These are phyloP conservation scores for Leptogaster cylindrica DNA, from an alignment of 2,888 invertebrate species.

Conservation along the genomic window DNA sequence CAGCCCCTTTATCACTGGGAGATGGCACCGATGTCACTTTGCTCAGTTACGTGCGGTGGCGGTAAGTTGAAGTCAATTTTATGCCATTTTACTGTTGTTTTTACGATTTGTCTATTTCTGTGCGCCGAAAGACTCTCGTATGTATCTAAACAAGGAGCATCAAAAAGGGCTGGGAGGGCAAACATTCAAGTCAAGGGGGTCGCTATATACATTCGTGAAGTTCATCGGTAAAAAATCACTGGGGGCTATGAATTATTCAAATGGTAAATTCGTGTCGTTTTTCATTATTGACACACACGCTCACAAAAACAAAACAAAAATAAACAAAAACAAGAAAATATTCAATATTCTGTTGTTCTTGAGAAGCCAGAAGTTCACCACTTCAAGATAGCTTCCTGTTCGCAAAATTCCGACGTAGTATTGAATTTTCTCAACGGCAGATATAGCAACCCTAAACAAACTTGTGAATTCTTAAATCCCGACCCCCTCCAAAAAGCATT, in stretches of 20 bases:
- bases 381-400: not conserved
- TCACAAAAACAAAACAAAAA: conserved; percentile 6
- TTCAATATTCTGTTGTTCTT: conserved; percentile 11
- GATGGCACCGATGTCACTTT: conserved; percentile 80
- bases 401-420: not conserved
- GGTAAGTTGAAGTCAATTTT: conserved; percentile 67
- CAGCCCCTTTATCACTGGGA: conserved; percentile 89
- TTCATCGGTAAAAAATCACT: conserved; percentile 41
- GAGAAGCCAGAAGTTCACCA: not conserved
- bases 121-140: not conserved
- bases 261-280: conserved; percentile 42
- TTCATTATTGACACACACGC: conserved; percentile 43
- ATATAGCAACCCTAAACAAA: not conserved
- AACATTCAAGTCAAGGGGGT: not conserved
- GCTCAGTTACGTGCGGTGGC: conserved; percentile 92
- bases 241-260: conserved; percentile 46
- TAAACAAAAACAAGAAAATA: no score
- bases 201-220: conserved; percentile 11
- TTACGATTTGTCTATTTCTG: conserved; percentile 40
- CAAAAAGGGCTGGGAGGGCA: not conserved
- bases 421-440: not conserved
- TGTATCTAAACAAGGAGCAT: not conserved
- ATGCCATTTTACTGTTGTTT: conserved; percentile 29
- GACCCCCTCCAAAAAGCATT: not conserved
- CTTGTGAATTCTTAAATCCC: not conserved